Base-by-base conservation (phyloP, 2,888 invertebrate species). In the Apamea anceps region DNA sequence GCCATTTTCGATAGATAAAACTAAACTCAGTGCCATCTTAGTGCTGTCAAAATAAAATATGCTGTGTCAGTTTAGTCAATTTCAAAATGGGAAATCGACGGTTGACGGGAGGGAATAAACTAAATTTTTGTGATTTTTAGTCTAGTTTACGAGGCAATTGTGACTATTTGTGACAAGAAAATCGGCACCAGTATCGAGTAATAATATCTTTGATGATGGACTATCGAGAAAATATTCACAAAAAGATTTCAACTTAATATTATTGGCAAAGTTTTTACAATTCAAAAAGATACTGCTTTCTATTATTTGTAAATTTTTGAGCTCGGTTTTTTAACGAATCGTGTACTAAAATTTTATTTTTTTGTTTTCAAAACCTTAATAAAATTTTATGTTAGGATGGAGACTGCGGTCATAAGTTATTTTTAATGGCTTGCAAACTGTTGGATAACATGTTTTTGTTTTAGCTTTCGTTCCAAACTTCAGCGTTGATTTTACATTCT, bases 381-480 rank as follows among this genome's bases (percentile, higher is more conserved):
- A 77, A 77, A 72, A 67, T 74, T 72, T 67, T 74, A 65, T 72
- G 48, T 65, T 68, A 57, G 42, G 68, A 25, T 76, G 4, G 28
- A 54, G 25, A 74, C 66, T 67, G 57, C 18, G 62, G 48, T 66
- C 57, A 25, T 67, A 63, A 63, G 25, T 77, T 73, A 77, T 60
- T 73, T 79, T 63, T 85, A 66, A 71, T 70, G 62, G n/a, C 45
- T 54, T 70, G 48, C n/a, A 37, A 72, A 84, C 71, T 65, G 70
- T 32, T 72, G 42, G 63, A 72, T 32, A 57, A 21, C 54, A 42
- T 77, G 13, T 45, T 79, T 72, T 72, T 70, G 28, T 75, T 84
- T 60, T 54, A 18, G 13, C 18, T 71, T 77, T 51, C 4, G 45
- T 60, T 32, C 6, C 54, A 5, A 68, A 68, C 12, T 37, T 72